These are phyloP conservation scores for Oostethus manadensis DNA, from an alignment of 2,113 vertebrate genomes.

Conservation along the genomic window DNA sequence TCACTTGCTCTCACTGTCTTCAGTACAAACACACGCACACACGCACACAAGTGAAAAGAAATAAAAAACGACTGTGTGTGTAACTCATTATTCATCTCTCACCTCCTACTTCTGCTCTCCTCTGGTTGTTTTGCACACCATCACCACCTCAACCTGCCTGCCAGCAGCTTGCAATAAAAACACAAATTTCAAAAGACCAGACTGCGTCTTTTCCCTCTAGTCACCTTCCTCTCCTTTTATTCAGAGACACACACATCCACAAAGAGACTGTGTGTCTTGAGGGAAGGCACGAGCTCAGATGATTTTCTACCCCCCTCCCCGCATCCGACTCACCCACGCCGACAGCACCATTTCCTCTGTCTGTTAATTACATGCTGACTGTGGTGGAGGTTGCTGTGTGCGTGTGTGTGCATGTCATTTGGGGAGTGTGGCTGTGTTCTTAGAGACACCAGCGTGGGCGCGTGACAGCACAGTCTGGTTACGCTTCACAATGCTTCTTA, in stretches of 20 bases:
- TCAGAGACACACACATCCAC: slow-evolving; percentile 28
- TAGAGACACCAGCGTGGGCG: slow-evolving; percentile 58
- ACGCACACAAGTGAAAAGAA: not conserved
- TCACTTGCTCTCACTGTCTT: slow-evolving; percentile 33
- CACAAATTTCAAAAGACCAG: slow-evolving; percentile 61
- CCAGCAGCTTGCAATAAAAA: slow-evolving; percentile 58
- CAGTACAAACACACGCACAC: slow-evolving; percentile 4
- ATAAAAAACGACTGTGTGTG: slow-evolving; percentile 5
- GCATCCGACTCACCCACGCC: slow-evolving; percentile 50
- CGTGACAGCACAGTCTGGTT: slow-evolving; percentile 67
- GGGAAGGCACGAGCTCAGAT: slow-evolving; percentile 56
- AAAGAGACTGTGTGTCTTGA: slow-evolving; percentile 51
- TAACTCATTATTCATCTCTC: slow-evolving; percentile 58
- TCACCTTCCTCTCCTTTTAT: slow-evolving; percentile 42
- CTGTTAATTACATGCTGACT: slow-evolving; percentile 65
- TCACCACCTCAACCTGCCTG: slow-evolving; percentile 18
- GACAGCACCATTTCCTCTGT: slow-evolving; percentile 62
- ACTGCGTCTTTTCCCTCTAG: slow-evolving; percentile 43
- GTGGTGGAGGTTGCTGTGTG: slow-evolving; percentile 39
- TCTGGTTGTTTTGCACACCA: slow-evolving; percentile 13
- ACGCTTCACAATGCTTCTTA: slow-evolving; percentile 59
- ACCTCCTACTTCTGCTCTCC: slow-evolving; percentile 42
- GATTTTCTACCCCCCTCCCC: slow-evolving; percentile 49
- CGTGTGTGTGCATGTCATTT: slow-evolving; percentile 36
- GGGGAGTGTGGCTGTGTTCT: slow-evolving; percentile 55